Conservation (phyloP, 1,140 invertebrate species). For the Bathynomus jamesi region DNA sequence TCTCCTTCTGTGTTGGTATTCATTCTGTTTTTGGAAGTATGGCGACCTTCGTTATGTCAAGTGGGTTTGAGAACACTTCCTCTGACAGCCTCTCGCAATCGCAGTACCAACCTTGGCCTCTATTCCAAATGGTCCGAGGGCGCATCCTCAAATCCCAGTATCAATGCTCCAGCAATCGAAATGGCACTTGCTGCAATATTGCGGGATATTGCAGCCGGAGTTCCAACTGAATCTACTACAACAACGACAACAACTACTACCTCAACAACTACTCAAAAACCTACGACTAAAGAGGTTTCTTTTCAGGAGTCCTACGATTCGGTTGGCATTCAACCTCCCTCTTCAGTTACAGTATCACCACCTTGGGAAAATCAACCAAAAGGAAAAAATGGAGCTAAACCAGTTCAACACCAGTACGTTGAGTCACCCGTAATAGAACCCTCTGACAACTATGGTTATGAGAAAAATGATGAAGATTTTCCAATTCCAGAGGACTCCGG, state of each 20-base stretch:
- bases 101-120: background rate
- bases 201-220: slow-evolving; percentile 8
- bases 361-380: background rate
- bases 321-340: background rate
- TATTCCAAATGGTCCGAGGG: background rate
- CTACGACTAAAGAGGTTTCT: background rate
- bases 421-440: background rate
- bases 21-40: background rate
- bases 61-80: background rate
- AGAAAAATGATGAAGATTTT: background rate
- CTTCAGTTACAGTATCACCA: background rate
- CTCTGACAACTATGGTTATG: background rate
- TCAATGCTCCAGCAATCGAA: background rate
- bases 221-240: background rate
- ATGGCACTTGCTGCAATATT: slow-evolving; percentile 8
- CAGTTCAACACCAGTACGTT: background rate
- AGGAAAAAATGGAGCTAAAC: background rate
- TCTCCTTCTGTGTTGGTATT: background rate
- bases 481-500: background rate
- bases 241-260: slow-evolving; percentile 6
- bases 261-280: slow-evolving; percentile 10
- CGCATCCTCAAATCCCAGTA: background rate
- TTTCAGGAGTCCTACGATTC: background rate
- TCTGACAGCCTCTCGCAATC: background rate
- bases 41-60: background rate